phyloP scores from a whole-genome alignment of 2,888 invertebrate genomes.

The Eupithecia pulchellata region DNA sequence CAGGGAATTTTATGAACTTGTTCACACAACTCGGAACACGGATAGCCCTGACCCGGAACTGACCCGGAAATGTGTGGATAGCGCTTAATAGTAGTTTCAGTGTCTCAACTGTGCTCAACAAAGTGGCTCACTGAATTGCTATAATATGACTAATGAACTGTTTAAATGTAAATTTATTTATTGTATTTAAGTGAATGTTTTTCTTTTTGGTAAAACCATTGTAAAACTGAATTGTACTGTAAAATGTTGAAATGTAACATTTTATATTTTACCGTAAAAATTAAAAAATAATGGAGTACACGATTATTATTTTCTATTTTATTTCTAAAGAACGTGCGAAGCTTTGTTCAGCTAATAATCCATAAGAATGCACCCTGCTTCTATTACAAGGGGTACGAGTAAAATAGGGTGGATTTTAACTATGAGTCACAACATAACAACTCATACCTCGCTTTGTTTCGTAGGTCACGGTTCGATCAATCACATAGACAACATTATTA shows the following conservation, averaged over 20 bases:
- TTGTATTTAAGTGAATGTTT: background rate
- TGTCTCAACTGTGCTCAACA: no score
- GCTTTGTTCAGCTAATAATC: slow-evolving; percentile 1
- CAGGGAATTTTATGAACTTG: no score
- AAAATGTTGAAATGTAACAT: background rate
- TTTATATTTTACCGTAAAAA: no score
- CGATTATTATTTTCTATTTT: background rate
- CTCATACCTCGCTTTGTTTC: slow-evolving; percentile 32
- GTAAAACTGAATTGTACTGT: background rate
- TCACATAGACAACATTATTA: slow-evolving; percentile 25
- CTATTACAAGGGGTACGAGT: slow-evolving; percentile 22
- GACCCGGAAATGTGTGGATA: no score
- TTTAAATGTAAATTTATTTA: no score
- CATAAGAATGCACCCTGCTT: slow-evolving; percentile 13
- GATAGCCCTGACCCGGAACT: no score
- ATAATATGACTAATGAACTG: no score
- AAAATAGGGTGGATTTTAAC: slow-evolving; percentile 31
- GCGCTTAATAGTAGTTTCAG: no score
- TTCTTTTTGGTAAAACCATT: background rate
- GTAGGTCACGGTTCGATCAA: slow-evolving; percentile 34
- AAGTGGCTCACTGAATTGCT: no score
- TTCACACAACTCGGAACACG: no score
- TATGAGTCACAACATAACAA: no score
- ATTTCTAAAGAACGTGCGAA: background rate
- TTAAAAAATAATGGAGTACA: no score